Base-by-base conservation (phyloP, 2,797 vertebrate genomes). In the Liasis olivaceus region DNA sequence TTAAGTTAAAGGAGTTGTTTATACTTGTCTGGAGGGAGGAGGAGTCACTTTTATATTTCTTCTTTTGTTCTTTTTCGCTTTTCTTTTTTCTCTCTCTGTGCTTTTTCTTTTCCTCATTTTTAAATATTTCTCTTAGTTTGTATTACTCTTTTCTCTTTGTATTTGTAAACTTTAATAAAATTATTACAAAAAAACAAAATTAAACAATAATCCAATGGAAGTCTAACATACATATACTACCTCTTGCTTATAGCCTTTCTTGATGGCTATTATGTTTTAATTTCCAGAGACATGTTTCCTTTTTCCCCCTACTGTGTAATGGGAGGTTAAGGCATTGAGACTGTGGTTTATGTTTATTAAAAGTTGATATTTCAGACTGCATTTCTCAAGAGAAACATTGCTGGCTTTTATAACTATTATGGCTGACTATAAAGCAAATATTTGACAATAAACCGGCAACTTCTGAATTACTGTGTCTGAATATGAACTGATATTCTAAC, bases 351-450 rank as follows among this genome's bases (percentile, higher is more conserved):
- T 90, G 58, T 96, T 95, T 93, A 91, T 95, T 96, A 94, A 90
- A 66, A 77, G 91, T 64, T 97, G 95, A 96, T 94, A 92, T 93
- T 95, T 97, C 95, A 97, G 95, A 96, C 90, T 95, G 77, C 94
- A 95, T 97, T 69, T 81, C 96, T 92, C 96, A 95, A 66, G 95
- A 95, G 96, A 96, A 96, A 96, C 93, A 94, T 95, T 94, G 85
- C 85, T 94, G 88, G 89, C 87, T 97, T 96, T 91, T 66, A 92
- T 77, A 95, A 89, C 89, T 94, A 92, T 97, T 94, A 91, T 94
- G 88, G 81, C 84, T 95, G 94, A 95, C 95, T 94, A 94, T 97
- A 98, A 97, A 97, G 91, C 95, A 97, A 98, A 97, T 96, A 97
- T 94, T 97, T 95, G 97, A 95, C 94, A 97, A 96, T 58, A 84